phyloP scores from a whole-genome alignment of 2,113 vertebrate species.

The Eonycteris spelaea region DNA sequence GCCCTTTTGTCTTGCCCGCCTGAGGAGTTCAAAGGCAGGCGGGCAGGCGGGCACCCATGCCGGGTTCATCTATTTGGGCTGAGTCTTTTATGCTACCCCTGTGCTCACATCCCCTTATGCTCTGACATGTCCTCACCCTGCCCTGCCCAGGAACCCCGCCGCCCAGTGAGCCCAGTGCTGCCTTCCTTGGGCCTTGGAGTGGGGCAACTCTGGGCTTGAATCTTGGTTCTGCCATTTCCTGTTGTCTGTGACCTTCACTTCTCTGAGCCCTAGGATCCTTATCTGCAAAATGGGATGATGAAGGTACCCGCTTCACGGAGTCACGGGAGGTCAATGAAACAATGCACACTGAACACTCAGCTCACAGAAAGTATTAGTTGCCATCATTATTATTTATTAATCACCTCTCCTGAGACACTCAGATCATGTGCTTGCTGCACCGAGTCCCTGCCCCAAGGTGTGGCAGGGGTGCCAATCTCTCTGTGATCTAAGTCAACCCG shows the following conservation, averaged over 20 bases:
- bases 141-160: not conserved
- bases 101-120: not conserved
- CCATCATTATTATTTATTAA: not conserved
- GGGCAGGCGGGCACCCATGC: not conserved
- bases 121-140: fast-evolving
- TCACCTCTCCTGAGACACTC: not conserved
- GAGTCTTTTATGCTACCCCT: fast-evolving
- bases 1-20: not conserved
- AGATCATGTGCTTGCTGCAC: not conserved
- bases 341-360: fast-evolving
- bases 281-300: not conserved
- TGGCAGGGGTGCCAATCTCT: not conserved
- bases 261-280: not conserved
- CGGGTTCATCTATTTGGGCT: fast-evolving
- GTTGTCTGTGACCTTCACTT: not conserved
- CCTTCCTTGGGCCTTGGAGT: not conserved
- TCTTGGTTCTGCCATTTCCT: not conserved
- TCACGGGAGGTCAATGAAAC: fast-evolving
- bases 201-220: not conserved
- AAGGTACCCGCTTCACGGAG: fast-evolving
- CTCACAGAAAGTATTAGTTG: fast-evolving
- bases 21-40: not conserved
- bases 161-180: fast-evolving
- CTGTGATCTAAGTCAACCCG: not conserved
- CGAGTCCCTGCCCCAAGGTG: not conserved